These are phyloP conservation scores for Pelobates fuscus DNA, from an alignment of 2,113 vertebrate genomes.

Conservation along the genomic window DNA sequence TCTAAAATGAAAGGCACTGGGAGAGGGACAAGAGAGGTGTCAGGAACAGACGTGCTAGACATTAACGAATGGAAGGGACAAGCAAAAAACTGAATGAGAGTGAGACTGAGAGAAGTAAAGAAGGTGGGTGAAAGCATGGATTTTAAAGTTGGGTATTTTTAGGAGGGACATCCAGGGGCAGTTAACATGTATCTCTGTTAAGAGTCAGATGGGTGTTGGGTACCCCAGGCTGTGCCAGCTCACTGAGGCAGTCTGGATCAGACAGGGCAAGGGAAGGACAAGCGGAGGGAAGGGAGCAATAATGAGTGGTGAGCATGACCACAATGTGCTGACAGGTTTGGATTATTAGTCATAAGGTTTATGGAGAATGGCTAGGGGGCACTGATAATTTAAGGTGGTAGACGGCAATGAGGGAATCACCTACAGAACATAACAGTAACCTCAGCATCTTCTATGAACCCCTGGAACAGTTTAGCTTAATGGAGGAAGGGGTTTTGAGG, in stretches of 20 bases:
- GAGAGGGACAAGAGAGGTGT: neutral
- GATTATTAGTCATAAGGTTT: neutral
- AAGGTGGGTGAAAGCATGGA: neutral
- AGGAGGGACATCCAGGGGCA: neutral
- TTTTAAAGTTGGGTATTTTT: slow-evolving; percentile 1
- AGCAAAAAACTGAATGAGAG: neutral
- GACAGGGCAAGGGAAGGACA: slow-evolving; percentile 34
- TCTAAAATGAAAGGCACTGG: neutral
- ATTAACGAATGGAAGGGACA: neutral
- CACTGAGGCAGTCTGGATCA: slow-evolving; percentile 10
- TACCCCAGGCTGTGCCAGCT: slow-evolving; percentile 24
- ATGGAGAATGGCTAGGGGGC: too few species aligned
- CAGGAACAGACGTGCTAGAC: neutral
- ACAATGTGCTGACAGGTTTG: slow-evolving; percentile 17
- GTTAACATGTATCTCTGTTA: neutral
- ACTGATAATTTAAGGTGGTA: too few species aligned
- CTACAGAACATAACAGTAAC: too few species aligned
- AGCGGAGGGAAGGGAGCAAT: slow-evolving; percentile 9
- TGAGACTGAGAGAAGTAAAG: too few species aligned
- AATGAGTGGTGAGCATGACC: slow-evolving; percentile 46
- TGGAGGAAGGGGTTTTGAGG: too few species aligned
- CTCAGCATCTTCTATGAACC: too few species aligned
- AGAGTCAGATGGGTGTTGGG: slow-evolving; percentile 15
- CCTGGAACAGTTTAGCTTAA: too few species aligned
- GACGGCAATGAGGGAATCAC: too few species aligned